Evolutionary conservation across 2,113 vertebrate genomes (phyloP).

Genomic region (Lepisosteus osseus): DNA sequence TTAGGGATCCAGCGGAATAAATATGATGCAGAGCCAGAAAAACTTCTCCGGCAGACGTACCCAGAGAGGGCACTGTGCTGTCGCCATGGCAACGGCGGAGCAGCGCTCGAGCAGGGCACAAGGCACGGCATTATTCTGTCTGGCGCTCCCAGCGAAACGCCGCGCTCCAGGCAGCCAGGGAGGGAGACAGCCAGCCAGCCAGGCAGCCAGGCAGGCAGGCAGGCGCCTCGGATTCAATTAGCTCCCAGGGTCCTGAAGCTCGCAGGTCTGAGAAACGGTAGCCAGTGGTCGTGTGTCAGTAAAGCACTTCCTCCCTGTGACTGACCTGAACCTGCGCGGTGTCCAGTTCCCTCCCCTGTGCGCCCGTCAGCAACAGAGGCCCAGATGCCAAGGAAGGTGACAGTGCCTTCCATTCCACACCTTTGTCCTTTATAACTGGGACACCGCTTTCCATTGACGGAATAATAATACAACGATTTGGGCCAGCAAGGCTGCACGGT

Average conservation of each 20-base stretch:
- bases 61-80: conserved; percentile 61
- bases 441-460: too few relatives aligned
- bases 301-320: too few relatives aligned
- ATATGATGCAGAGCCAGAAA: conserved; percentile 75
- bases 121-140: conserved; percentile 50
- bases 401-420: too few relatives aligned
- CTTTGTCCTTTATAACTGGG: too few relatives aligned
- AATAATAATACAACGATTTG: too few relatives aligned
- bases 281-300: too few relatives aligned
- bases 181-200: conserved; percentile 18
- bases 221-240: conserved; percentile 36
- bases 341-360: too few relatives aligned
- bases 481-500: too few relatives aligned
- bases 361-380: too few relatives aligned
- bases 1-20: conserved; percentile 66
- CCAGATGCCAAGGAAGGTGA: too few relatives aligned
- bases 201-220: conserved; percentile 24
- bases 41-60: conserved; percentile 66
- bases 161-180: conserved; percentile 29
- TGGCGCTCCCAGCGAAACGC: conserved; percentile 32
- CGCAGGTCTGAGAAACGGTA: neutral
- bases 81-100: conserved; percentile 76
- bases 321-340: too few relatives aligned
- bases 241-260: conserved; percentile 21
- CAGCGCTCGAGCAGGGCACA: conserved; percentile 60